Evolutionary conservation across 2,888 invertebrate species (phyloP).

Genomic region (Gastrophysa polygoni): DNA sequence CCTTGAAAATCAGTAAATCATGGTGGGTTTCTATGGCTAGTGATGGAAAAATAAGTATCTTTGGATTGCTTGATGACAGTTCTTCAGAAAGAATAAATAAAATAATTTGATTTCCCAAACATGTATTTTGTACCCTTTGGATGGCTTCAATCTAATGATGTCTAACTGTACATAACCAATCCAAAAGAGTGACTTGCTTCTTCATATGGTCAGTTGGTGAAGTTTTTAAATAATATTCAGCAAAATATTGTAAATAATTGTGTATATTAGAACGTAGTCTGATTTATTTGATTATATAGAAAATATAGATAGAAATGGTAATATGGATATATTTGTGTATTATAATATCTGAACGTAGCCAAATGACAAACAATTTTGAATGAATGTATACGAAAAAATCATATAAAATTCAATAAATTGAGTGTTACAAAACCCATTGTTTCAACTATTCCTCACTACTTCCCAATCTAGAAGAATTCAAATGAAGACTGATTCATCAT

Average conservation of each 20-base stretch:
- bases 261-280: constrained; percentile 31
- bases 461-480: too few relatives aligned
- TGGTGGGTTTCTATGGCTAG: too few relatives aligned
- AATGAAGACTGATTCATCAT: too few relatives aligned
- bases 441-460: background rate
- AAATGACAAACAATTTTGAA: constrained; percentile 21
- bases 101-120: too few relatives aligned
- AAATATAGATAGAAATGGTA: constrained; percentile 15
- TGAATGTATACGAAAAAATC: constrained; percentile 26
- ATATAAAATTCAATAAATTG: constrained; percentile 23
- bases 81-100: too few relatives aligned
- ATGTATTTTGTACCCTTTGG: too few relatives aligned
- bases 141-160: too few relatives aligned
- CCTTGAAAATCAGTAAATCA: too few relatives aligned
- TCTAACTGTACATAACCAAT: too few relatives aligned
- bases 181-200: too few relatives aligned
- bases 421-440: constrained; percentile 21
- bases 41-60: too few relatives aligned
- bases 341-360: constrained; percentile 7
- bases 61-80: too few relatives aligned
- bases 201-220: background rate
- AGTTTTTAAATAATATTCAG: background rate
- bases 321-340: constrained; percentile 14
- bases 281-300: constrained; percentile 23
- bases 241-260: constrained; percentile 30